These are phyloP conservation scores for Yponomeuta cagnagella DNA, from an alignment of 2,888 invertebrate genomes.

Conservation along the genomic window DNA sequence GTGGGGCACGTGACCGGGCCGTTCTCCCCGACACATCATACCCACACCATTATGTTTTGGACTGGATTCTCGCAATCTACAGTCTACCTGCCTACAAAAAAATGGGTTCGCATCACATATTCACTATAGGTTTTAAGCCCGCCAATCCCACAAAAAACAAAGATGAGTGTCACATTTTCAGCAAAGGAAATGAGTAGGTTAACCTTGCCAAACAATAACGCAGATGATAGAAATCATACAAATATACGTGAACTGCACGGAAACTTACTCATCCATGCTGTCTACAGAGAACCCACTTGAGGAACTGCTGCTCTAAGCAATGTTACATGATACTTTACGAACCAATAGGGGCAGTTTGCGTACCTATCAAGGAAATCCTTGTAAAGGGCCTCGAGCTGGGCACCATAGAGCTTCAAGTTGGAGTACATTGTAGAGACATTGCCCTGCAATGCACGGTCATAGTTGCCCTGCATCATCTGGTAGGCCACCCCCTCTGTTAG, in stretches of 20 bases:
- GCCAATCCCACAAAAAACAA: background rate
- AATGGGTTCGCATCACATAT: background rate
- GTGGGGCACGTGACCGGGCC: too few relatives aligned
- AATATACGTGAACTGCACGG: constrained; percentile 34
- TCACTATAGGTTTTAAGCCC: background rate
- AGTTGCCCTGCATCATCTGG: constrained; percentile 84
- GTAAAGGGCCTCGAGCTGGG: constrained; percentile 86
- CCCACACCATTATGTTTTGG: too few relatives aligned
- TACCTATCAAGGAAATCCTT: constrained; percentile 89
- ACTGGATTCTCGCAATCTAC: too few relatives aligned
- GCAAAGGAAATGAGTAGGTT: background rate
- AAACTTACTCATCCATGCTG: constrained; percentile 74
- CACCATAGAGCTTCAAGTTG: constrained; percentile 87
- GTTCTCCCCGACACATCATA: too few relatives aligned
- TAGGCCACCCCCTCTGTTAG: constrained; percentile 88
- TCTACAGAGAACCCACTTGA: constrained; percentile 25
- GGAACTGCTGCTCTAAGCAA: too few relatives aligned
- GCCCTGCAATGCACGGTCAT: constrained; percentile 81
- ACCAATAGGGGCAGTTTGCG: constrained; percentile 13
- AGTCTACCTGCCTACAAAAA: too few relatives aligned
- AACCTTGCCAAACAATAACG: constrained; percentile 2
- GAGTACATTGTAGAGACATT: constrained; percentile 86
- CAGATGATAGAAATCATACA: constrained; percentile 6
- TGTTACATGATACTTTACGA: too few relatives aligned
- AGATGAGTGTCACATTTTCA: constrained; percentile 10